Evolutionary conservation across 2,888 invertebrate genomes (phyloP).

Genomic region (Pyrochroa serraticornis): DNA sequence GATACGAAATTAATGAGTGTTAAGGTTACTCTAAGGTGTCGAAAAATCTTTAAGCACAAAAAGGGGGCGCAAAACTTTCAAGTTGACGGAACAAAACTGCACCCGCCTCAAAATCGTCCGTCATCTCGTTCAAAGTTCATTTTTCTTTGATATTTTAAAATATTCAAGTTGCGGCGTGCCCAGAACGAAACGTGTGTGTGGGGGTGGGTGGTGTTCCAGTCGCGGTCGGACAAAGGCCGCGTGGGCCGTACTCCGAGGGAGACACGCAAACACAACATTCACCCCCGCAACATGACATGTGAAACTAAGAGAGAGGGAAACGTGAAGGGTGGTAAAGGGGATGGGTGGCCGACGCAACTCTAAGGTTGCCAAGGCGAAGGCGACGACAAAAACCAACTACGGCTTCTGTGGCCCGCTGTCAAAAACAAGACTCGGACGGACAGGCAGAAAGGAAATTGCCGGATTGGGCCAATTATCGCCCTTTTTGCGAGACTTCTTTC

Average conservation of each 20-base stretch:
- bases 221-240: conserved; percentile 14
- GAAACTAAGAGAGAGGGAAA: conserved; percentile 13
- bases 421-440: conserved; percentile 5
- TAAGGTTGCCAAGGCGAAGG: conserved; percentile 10
- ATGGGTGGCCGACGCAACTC: conserved; percentile 2
- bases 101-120: too few species aligned
- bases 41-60: too few species aligned
- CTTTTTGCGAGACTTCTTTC: conserved; percentile 16
- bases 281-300: conserved; percentile 16
- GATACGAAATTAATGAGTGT: too few species aligned
- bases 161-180: conserved; percentile 13
- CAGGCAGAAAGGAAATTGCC: conserved; percentile 23
- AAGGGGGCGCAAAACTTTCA: too few species aligned
- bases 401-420: conserved; percentile 5
- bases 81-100: too few species aligned
- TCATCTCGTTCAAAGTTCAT: not conserved
- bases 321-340: conserved; percentile 2
- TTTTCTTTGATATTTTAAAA: conserved; percentile 18
- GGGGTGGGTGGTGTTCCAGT: conserved; percentile 6
- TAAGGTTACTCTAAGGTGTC: too few species aligned
- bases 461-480: conserved; percentile 22
- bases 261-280: conserved; percentile 10
- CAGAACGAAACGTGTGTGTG: not conserved
- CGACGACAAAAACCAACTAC: conserved; percentile 7
- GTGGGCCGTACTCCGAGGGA: conserved; percentile 7